Conservation (phyloP, 2,888 invertebrate genomes). For the Anthophora plumipes region DNA sequence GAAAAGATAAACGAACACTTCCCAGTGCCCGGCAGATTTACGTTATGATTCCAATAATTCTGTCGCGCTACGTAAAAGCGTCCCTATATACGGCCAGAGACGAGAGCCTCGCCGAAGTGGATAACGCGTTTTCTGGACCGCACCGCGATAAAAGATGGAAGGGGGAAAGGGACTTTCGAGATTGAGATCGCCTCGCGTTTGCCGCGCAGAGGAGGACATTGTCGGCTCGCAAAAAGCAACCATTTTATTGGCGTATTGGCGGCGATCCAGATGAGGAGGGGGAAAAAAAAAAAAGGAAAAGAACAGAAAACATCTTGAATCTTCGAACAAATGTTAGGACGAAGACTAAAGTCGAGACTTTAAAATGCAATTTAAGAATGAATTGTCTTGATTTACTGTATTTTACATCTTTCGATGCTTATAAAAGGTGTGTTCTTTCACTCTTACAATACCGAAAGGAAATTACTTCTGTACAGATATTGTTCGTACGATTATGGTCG, state of each 20-base stretch:
- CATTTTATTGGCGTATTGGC: constrained; percentile 79
- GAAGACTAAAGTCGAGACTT: constrained; percentile 59
- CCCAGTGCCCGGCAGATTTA: constrained; percentile 62
- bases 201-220: constrained; percentile 67
- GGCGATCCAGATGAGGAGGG: constrained; percentile 70
- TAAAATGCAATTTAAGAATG: constrained; percentile 77
- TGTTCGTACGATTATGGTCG: background rate
- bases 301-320: constrained; percentile 57
- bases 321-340: constrained; percentile 40
- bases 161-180: constrained; percentile 37
- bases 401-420: constrained; percentile 24
- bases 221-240: constrained; percentile 73
- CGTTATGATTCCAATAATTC: constrained; percentile 72
- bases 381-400: constrained; percentile 52
- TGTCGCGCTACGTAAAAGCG: constrained; percentile 61
- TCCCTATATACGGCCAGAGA: constrained; percentile 46
- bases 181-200: constrained; percentile 64
- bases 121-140: constrained; percentile 49
- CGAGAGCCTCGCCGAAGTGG: constrained; percentile 34
- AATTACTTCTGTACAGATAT: constrained; percentile 13
- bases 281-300: too few species aligned
- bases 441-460: background rate
- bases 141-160: constrained; percentile 57
- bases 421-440: background rate
- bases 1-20: constrained; percentile 61